A percentile compares a stretch with the other conserved stretches of the same genome.
Conservation (phyloP, 1,140 invertebrate species). For the Drosophila miranda region DNA sequence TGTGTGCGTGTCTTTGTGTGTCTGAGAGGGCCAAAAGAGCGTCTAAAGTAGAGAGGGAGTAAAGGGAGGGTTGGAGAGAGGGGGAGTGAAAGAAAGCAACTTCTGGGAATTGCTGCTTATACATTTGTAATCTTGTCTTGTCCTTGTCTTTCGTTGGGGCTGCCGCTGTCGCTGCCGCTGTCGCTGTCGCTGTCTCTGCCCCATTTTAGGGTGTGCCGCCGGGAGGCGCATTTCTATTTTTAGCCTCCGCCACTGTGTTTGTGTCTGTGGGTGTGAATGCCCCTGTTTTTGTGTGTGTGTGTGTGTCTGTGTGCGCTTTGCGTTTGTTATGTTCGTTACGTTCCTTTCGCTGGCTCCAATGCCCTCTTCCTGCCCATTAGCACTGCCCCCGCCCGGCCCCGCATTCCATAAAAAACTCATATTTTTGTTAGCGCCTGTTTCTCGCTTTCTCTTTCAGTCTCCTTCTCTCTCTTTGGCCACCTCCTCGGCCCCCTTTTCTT, state of each 20-base stretch:
- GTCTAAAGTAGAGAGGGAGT: not conserved
- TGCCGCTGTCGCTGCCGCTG: slow-evolving; percentile 28
- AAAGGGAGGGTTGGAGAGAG: not conserved
- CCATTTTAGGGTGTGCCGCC: slow-evolving; percentile 70
- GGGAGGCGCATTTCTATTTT: slow-evolving; percentile 76
- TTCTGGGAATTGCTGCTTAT: slow-evolving; percentile 78
- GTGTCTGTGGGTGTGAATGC: slow-evolving; percentile 22
- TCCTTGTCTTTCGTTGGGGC: slow-evolving; percentile 44
- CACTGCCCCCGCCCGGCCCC: not conserved
- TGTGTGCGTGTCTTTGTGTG: not conserved
- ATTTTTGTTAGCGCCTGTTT: slow-evolving; percentile 61
- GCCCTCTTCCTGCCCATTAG: slow-evolving; percentile 11
- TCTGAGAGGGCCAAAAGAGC: slow-evolving; percentile 5
- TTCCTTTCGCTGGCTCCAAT: slow-evolving; percentile 43
- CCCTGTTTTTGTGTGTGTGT: slow-evolving; percentile 6
- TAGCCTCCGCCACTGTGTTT: slow-evolving; percentile 44
- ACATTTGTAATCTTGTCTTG: slow-evolving; percentile 80
- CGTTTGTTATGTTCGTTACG: slow-evolving; percentile 54
- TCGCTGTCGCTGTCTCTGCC: slow-evolving; percentile 37
- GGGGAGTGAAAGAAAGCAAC: slow-evolving; percentile 29
- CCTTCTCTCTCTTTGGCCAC: slow-evolving; percentile 1
- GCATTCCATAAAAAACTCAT: slow-evolving; percentile 68
- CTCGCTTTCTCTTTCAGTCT: not conserved
- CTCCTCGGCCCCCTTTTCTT: slow-evolving; percentile 13
- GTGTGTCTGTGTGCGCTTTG: slow-evolving; percentile 22